Evolutionary conservation across 2,797 vertebrate genomes (phyloP), one percentile per base, ranked within the genome.

Genomic region (Tolypeutes matacus): DNA sequence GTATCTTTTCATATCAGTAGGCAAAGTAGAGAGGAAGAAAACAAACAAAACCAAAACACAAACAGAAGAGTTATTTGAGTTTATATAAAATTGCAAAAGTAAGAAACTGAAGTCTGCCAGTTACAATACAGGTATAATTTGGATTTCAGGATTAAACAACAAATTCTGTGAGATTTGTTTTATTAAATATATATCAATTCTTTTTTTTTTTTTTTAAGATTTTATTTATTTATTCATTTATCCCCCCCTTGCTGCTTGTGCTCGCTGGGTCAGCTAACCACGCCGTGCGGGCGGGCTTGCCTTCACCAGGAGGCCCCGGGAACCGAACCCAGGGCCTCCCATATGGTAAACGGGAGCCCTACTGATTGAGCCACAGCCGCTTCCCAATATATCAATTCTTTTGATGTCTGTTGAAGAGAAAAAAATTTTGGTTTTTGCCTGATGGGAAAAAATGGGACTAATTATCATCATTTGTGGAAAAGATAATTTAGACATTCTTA

Each of bases 1-100:
- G 73, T 58, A 82, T 82, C 29, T 82, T 56, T 89, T 49, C 64
- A 15, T 60, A 64, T 89, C 31, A 77, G 31, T 21, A 86, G 17
- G 5, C 0, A 42, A 91, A 60, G 46, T 42, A 73, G 25, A 75
- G 4, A 84, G 29, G 60, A 86, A 86, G 20, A 49, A 80, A 70
- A 69, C 3, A 34, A 46, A 64, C 10, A 70, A 87, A 91, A 87
- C 17, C 12, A 91, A 95, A 93, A 89, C 23, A 64, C 5, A 84
- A 78, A 89, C 11, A 56, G 29, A 62, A 84, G 85, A 82, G 12
- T 53, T 78, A 92, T 7, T 78, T 93, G 80, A 31, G 67, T 95
- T 92, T 31, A 69, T 11, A 60, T 81, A 93, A 86, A 86, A 65
- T 86, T 73, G 46, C 29, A 92, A 81, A 95, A 72, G 58, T 1